These are phyloP conservation scores for Cyaniris semiargus DNA, from an alignment of 2,888 invertebrate species.

Conservation along the genomic window DNA sequence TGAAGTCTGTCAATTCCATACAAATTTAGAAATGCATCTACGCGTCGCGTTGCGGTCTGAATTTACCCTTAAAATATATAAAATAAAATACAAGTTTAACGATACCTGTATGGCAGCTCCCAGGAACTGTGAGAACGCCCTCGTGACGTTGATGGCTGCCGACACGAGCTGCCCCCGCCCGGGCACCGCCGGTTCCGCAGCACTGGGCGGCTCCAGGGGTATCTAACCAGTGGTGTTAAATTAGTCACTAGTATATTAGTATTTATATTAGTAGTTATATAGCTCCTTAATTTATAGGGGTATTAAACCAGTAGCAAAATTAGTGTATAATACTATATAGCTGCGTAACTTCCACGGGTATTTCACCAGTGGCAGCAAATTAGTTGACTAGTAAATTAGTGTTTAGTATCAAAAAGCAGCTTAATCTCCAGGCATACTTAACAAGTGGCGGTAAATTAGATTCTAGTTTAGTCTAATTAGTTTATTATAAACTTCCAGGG, in stretches of 20 bases:
- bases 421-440: too few relatives aligned
- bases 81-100: too few relatives aligned
- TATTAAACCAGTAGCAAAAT: neutral
- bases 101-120: slow-evolving; percentile 88
- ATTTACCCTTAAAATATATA: too few relatives aligned
- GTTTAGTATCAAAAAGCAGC: slow-evolving; percentile 28
- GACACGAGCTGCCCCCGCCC: slow-evolving; percentile 81
- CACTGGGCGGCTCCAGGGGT: slow-evolving; percentile 73
- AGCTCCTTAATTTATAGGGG: neutral
- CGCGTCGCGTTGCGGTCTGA: too few relatives aligned
- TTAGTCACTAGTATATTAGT: neutral
- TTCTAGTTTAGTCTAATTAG: too few relatives aligned
- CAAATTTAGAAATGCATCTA: too few relatives aligned
- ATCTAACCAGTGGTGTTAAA: slow-evolving; percentile 51
- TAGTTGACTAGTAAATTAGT: neutral
- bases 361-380: neutral
- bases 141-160: slow-evolving; percentile 88
- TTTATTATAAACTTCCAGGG: neutral
- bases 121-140: slow-evolving; percentile 88
- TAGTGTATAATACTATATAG: neutral
- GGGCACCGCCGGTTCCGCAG: slow-evolving; percentile 61
- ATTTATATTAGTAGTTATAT: neutral
- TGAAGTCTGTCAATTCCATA: too few relatives aligned
- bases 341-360: neutral
- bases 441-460: too few relatives aligned